Evolutionary conservation across 2,113 vertebrate species (phyloP), one percentile per base, ranked within the genome.

Genomic region (Scalopus aquaticus): DNA sequence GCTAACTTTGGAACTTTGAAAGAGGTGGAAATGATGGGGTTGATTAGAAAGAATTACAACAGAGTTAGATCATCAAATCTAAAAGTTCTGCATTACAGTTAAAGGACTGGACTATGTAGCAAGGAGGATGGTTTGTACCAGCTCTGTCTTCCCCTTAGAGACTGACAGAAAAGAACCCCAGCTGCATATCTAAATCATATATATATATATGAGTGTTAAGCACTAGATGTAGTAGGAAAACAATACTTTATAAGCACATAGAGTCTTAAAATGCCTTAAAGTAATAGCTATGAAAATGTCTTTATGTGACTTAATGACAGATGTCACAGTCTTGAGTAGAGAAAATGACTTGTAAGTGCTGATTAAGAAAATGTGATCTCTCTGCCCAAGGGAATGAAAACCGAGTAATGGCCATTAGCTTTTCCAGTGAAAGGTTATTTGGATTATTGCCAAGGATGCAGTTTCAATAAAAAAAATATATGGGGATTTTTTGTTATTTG

Each of bases 301-400:
- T 80, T 83, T 76, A 46, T 96, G 91, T 92, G 65, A 77, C 79
- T 51, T 87, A 93, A 69, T 96, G 91, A 81, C 82, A 90, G 44
- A 93, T 91, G 77, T 82, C 88, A 90, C 22, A 56, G 39, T 62
- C 58, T 92, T 44, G 56, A 81, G 42, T 79, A 82, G 86, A 82
- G 89, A 87, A 83, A 54, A 67, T 94, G 65, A 56, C 79, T 79
- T 62, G 1, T 87, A 89, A 93, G 70, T 94, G 86, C 86, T 91
- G 64, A 89, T 91, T 22, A 91, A 82, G 80, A 94, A 94, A 94
- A 89, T 54, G 65, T 87, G 65, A 67, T 95, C 82, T 92, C 78
- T 92, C 44, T 95, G 70, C 79, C 83, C 51, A 67, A 54, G 69
- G 64, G 83, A 89, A 72, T 76, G 78, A 95, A 81, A 93, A 70